These are phyloP conservation scores for Catalaphyllia jardinei DNA, from an alignment of 64 coral and sea anemone species.

Conservation along the genomic window DNA sequence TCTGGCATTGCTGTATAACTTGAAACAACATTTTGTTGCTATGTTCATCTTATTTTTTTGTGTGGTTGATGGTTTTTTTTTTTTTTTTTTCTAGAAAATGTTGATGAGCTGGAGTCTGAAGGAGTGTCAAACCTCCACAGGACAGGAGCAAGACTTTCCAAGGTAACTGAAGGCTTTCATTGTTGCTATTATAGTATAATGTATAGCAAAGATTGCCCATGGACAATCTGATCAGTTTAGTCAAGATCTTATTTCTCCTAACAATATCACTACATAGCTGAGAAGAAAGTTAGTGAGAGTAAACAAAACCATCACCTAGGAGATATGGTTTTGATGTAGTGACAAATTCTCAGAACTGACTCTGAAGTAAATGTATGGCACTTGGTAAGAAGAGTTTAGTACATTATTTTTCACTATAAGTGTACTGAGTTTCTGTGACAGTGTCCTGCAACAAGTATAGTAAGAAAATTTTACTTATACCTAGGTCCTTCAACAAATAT, in stretches of 20 bases:
- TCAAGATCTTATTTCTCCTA: not conserved
- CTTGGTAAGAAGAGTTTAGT: too few species aligned
- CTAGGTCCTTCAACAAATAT: too few species aligned
- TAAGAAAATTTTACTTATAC: too few species aligned
- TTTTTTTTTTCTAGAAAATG: slow-evolving; percentile 24
- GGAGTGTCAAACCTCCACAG: slow-evolving; percentile 30
- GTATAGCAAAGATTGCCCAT: not conserved
- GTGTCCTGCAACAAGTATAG: too few species aligned
- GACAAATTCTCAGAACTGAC: too few species aligned
- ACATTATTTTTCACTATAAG: too few species aligned
- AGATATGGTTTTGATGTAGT: too few species aligned
- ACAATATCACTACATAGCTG: too few species aligned
- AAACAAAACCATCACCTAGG: not conserved
- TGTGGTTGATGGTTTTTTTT: not conserved
- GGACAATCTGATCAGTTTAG: not conserved
- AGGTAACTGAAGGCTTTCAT: slow-evolving; percentile 12
- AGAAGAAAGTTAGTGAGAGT: too few species aligned
- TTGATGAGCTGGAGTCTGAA: slow-evolving; percentile 61
- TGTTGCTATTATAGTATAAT: not conserved
- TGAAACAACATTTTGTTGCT: too few species aligned
- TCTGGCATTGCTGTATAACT: not conserved
- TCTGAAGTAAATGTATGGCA: too few species aligned
- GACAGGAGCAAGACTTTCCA: slow-evolving; percentile 55
- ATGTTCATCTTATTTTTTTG: not conserved
- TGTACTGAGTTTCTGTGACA: too few species aligned